phyloP scores from a whole-genome alignment of 35 echinoderm and acorn worm genomes.

The Nesometra sesokonis region DNA sequence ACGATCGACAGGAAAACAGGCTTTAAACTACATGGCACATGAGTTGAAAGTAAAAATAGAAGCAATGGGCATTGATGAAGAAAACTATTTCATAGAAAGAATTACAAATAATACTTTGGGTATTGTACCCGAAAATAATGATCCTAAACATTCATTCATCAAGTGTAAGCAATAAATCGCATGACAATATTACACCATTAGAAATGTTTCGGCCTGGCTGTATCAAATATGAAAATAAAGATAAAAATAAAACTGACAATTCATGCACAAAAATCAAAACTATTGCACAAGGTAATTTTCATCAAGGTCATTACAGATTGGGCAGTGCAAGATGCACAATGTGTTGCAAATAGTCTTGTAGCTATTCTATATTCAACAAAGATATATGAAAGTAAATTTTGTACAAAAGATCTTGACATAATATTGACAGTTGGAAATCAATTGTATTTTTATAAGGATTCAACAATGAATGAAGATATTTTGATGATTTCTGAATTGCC shows the following conservation, averaged over 20 bases:
- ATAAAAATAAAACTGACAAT: background rate
- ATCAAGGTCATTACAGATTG: constrained; percentile 21
- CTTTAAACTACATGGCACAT: no score
- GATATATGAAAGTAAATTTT: constrained; percentile 11
- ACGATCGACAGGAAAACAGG: no score
- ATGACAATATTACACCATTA: no score
- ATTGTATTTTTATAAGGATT: constrained; percentile 22
- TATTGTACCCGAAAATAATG: no score
- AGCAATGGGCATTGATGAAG: no score
- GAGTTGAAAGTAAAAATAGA: no score
- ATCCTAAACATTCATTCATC: no score
- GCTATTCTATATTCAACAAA: constrained; percentile 21
- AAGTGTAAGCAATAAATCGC: no score
- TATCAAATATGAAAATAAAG: background rate
- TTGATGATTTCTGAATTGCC: constrained; percentile 25
- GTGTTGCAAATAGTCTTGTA: constrained; percentile 27
- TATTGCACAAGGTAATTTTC: constrained; percentile 23
- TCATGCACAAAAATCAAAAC: background rate
- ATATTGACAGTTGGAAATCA: constrained; percentile 24
- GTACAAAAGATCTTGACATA: constrained; percentile 6
- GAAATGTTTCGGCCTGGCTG: no score
- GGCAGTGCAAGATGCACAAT: background rate
- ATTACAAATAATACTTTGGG: no score
- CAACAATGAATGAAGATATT: constrained; percentile 16
- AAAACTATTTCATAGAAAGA: no score